Conservation (phyloP, 1,140 invertebrate genomes). For the Stegodyphus dumicola region DNA sequence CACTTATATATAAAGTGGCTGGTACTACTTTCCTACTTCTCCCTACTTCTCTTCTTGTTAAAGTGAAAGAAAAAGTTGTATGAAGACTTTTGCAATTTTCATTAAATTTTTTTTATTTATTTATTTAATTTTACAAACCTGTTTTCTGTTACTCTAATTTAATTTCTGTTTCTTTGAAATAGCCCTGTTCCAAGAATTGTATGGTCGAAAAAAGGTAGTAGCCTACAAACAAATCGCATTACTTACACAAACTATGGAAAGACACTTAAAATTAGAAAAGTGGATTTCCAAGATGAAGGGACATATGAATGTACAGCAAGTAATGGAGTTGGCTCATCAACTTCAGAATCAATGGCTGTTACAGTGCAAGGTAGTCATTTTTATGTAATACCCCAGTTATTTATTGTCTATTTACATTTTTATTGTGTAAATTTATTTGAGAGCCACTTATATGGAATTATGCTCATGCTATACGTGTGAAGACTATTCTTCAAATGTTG, state of each 20-base stretch:
- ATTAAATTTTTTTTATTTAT: not conserved
- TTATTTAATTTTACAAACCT: not conserved
- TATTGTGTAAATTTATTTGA: not conserved
- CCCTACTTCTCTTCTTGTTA: too few species aligned
- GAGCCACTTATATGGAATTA: too few species aligned
- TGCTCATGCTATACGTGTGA: not conserved
- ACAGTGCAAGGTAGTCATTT: slow-evolving; percentile 77
- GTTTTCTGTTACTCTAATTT: not conserved
- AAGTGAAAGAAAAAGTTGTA: too few species aligned
- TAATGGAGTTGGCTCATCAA: slow-evolving; percentile 86
- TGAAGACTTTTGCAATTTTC: not conserved
- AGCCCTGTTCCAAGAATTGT: slow-evolving; percentile 71
- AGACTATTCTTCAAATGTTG: not conserved
- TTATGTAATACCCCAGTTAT: slow-evolving; percentile 7
- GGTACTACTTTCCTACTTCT: too few species aligned
- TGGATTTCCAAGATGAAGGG: slow-evolving; percentile 87
- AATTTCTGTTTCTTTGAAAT: not conserved
- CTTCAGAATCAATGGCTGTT: slow-evolving; percentile 86
- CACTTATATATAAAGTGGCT: too few species aligned
- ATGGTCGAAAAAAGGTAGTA: slow-evolving; percentile 83
- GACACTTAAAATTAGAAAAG: slow-evolving; percentile 86
- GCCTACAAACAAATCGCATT: slow-evolving; percentile 74
- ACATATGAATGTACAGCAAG: slow-evolving; percentile 90
- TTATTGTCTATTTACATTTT: not conserved
- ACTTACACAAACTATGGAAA: slow-evolving; percentile 89